These are phyloP conservation scores for Ranitomeya imitator DNA, from an alignment of 2,113 vertebrate genomes.

Conservation along the genomic window DNA sequence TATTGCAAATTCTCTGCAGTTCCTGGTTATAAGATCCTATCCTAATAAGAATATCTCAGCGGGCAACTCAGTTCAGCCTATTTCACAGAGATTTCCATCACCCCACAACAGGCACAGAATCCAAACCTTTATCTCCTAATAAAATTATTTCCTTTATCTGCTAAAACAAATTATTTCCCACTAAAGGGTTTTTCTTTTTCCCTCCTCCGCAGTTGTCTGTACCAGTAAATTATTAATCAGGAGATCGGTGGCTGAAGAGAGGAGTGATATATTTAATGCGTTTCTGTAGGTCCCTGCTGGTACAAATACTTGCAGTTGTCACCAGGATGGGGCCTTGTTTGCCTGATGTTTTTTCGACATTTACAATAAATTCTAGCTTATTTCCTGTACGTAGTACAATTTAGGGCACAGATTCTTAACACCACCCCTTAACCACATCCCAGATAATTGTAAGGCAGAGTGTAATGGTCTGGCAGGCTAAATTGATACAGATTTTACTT, in stretches of 20 bases:
- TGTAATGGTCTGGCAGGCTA: neutral
- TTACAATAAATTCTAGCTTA: neutral
- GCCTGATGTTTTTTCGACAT: neutral
- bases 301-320: slow-evolving; percentile 12
- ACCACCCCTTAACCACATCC: neutral
- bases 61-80: neutral
- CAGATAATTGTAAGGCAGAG: neutral
- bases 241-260: slow-evolving; percentile 51
- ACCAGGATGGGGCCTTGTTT: neutral
- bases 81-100: slow-evolving; percentile 48
- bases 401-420: neutral
- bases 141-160: slow-evolving; percentile 57
- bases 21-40: slow-evolving; percentile 19
- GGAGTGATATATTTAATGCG: slow-evolving; percentile 43
- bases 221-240: slow-evolving; percentile 58
- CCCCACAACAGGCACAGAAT: slow-evolving; percentile 49
- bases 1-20: neutral
- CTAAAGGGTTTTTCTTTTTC: slow-evolving; percentile 41
- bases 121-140: slow-evolving; percentile 52
- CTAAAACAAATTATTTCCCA: slow-evolving; percentile 55
- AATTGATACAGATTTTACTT: neutral
- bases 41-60: slow-evolving; percentile 47
- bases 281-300: slow-evolving; percentile 33
- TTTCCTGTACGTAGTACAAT: neutral
- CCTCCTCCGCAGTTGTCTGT: slow-evolving; percentile 55